Evolutionary conservation across 2,113 vertebrate genomes (phyloP), one percentile per base, ranked within the genome.

Genomic region (Reinhardtius hippoglossoides): DNA sequence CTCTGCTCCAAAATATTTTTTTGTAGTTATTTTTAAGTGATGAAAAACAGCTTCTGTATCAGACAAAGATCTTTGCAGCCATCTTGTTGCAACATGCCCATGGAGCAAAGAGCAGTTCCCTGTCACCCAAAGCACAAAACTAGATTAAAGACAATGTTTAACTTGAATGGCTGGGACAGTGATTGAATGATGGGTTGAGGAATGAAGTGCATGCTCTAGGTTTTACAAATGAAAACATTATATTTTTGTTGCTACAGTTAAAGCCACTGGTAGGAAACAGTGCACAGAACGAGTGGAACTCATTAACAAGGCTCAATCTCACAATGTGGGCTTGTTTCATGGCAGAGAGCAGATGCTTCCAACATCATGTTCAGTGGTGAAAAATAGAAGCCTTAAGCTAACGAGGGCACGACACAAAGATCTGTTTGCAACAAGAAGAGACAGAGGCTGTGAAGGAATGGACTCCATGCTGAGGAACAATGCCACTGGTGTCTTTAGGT

Each of bases 391-490:
- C 54, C 54, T 27, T 14, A 27, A 55, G 71, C 61, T 57, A 62
- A 21, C 18, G 27, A 10, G 9, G 62, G 23, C 44, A 55, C 18
- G 21, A 42, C 55, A 71, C 61, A 70, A 16, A 35, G 56, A 48
- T 64, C 1, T 58, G 12, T 78, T 67, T 74, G 67, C 61, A 76
- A 14, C 31, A 44, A 55, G 26, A 56, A n/a, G 23, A 0, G 21
- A 31, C 31, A 6, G 31, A 5, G 31, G 31, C 31, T 31, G 31
- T 31, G 31, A 31, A 31, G 31, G 31, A 31, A 31, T 31, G 31
- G 31, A 64, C 9, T 14, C 63, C 9, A 40, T 24, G 42, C 10
- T 62, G 42, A 74, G 60, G 63, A 72, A 54, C 64, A 69, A 60
- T 0, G 12, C n/a, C 64, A 26, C 44, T 16, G 26, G 35, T 74